These are phyloP conservation scores for Australoheros scitulus DNA, from an alignment of 2,113 vertebrate species.

Conservation along the genomic window DNA sequence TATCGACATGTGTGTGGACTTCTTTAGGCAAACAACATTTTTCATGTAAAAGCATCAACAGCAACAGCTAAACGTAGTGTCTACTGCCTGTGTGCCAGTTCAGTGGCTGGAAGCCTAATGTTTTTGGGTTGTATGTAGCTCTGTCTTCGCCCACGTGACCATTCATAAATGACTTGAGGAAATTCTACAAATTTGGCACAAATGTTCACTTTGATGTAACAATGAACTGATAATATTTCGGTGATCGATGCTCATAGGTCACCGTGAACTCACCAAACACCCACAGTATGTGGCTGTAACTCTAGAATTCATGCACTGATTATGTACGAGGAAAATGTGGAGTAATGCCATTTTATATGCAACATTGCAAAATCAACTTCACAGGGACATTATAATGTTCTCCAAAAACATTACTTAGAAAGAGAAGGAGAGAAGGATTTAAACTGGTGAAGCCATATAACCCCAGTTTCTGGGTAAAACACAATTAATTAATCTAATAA, in stretches of 20 bases:
- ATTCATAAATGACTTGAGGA: too few species aligned
- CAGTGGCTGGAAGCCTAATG: too few species aligned
- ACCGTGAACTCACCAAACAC: background rate
- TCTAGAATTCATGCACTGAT: background rate
- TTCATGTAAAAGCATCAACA: background rate
- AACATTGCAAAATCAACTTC: background rate
- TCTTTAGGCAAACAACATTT: background rate
- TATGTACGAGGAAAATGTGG: background rate
- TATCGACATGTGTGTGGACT: background rate
- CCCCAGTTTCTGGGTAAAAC: background rate
- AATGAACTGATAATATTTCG: background rate
- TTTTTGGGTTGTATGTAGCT: too few species aligned
- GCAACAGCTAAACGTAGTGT: background rate
- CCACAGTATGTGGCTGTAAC: background rate
- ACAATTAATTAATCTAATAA: background rate
- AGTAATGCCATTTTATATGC: background rate
- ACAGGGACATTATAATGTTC: background rate
- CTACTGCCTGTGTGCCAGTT: background rate
- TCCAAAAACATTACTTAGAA: background rate
- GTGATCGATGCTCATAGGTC: rapidly evolving
- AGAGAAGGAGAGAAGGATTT: background rate
- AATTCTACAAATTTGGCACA: background rate
- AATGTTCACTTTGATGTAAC: background rate
- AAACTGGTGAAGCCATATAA: background rate
- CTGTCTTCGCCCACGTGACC: too few species aligned